Base-by-base conservation (phyloP, 1,140 invertebrate genomes). In the Macrobrachium rosenbergii region DNA sequence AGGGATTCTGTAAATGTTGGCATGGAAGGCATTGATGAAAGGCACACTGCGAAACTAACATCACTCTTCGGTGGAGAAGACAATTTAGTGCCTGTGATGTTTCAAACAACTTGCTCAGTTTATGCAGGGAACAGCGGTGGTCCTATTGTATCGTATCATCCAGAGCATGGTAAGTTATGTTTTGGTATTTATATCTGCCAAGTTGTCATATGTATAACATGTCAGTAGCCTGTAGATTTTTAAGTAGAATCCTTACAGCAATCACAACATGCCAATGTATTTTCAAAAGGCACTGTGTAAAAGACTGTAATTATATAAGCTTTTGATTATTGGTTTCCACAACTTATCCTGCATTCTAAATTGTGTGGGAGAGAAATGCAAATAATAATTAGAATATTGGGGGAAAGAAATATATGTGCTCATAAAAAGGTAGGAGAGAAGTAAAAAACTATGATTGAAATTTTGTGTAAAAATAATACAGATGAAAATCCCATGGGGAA, bases 81-180 rank as follows among this genome's bases (percentile, higher is more conserved):
- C 52, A 11, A 52, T 11, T 59, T 62, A 37, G 58, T 86, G 6
- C 76, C 77, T 16, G 45, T 86, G 67, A 79, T 86, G 14, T 79
- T 86, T 64, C 83, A 86, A 58, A 86, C 83, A 45, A 86, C 83
- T 11, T 86, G 83, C 79, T 37, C 83, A 16, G 83, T 86, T 12
- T 86, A 86, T 73, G 76, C 76, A 19, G 83, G 83, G 17, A 73
- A 43, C n/a, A 86, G 83, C 45, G 83, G 83, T 72, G 83, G 83
- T 10, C 63, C 83, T 43, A 63, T 86, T 69, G 67, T 86, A 43
- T 17, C 77, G 21, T 11, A 72, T 60, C 83, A 86, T 58, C 83
- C 83, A n/a, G 21, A 58, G 19, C 23, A 60, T 60, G 83, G 83
- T 80, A 16, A 72, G 83, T 45, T 28, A 0, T 72, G n/a, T 28